These are phyloP conservation scores for Chromoteleia sp. DNA, from an alignment of 2,888 invertebrate genomes.

Conservation along the genomic window DNA sequence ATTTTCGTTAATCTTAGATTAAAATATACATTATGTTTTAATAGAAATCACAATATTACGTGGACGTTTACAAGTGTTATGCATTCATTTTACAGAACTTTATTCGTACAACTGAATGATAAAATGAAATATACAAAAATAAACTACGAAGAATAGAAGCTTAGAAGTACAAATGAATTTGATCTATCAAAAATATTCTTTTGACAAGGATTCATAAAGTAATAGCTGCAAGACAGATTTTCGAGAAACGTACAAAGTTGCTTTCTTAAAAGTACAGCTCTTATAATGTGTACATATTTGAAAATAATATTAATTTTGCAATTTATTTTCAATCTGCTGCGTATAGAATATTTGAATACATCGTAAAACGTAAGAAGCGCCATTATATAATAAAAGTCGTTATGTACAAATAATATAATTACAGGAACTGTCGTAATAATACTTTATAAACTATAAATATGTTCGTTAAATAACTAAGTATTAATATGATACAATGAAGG, in stretches of 20 bases:
- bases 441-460: conserved; percentile 67
- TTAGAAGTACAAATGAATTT: conserved; percentile 44
- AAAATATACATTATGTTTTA: not conserved
- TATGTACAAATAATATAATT: conserved; percentile 66
- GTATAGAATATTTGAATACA: conserved; percentile 29
- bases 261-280: conserved; percentile 23
- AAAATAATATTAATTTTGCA: conserved; percentile 25
- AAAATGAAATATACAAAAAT: conserved; percentile 45
- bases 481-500: conserved; percentile 49
- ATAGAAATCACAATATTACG: not conserved
- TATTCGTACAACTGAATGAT: not conserved
- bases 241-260: conserved; percentile 16
- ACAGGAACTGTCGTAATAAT: conserved; percentile 67
- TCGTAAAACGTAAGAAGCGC: conserved; percentile 10
- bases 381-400: conserved; percentile 39
- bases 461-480: conserved; percentile 59
- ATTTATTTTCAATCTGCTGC: conserved; percentile 23
- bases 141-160: conserved; percentile 52
- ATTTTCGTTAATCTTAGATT: not conserved
- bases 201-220: conserved; percentile 6
- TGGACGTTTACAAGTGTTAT: conserved; percentile 22
- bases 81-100: conserved; percentile 42
- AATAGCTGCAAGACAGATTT: conserved; percentile 2
- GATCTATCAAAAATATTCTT: conserved; percentile 13
- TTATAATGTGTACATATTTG: conserved; percentile 5